phyloP scores from a whole-genome alignment of 1,140 invertebrate genomes.

The Sitophilus oryzae region DNA sequence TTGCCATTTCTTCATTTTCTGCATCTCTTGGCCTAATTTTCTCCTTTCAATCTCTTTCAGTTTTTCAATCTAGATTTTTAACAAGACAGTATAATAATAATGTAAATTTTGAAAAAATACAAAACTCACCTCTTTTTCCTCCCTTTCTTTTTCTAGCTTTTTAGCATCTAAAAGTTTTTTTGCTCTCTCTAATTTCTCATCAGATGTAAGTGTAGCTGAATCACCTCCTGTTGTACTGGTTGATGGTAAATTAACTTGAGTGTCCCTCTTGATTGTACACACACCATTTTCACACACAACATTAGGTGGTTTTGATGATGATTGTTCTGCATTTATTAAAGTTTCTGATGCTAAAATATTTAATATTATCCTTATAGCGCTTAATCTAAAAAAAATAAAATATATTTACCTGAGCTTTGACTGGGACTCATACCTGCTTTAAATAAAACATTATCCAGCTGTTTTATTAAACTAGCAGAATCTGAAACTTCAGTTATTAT shows the following conservation, averaged over 20 bases:
- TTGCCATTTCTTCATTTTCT: conserved; percentile 62
- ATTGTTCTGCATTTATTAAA: conserved; percentile 23
- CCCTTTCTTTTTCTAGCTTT: conserved; percentile 51
- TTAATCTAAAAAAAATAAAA: conserved; percentile 12
- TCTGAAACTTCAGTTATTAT: conserved; percentile 58
- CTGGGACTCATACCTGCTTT: conserved; percentile 36
- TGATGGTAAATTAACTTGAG: conserved; percentile 12
- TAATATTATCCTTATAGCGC: too few species aligned
- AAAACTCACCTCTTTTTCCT: conserved; percentile 55
- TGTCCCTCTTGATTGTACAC: conserved; percentile 29
- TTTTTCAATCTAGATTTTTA: conserved; percentile 51
- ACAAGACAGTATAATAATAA: conserved; percentile 6
- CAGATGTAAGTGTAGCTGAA: conserved; percentile 18
- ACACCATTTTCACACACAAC: conserved; percentile 34
- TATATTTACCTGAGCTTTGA: conserved; percentile 19
- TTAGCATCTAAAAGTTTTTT: conserved; percentile 56
- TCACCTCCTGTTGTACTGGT: conserved; percentile 9
- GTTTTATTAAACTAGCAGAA: conserved; percentile 45
- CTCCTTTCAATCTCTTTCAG: conserved; percentile 66
- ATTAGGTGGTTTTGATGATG: conserved; percentile 19
- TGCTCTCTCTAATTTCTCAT: conserved; percentile 44
- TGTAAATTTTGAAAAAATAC: not conserved
- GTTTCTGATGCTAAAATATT: conserved; percentile 11
- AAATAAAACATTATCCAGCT: conserved; percentile 50
- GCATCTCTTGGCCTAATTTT: conserved; percentile 61